A percentile compares a stretch with the other conserved stretches of the same genome.
Evolutionary conservation across 1,140 invertebrate genomes (phyloP).

Genomic region (Delia radicum): DNA sequence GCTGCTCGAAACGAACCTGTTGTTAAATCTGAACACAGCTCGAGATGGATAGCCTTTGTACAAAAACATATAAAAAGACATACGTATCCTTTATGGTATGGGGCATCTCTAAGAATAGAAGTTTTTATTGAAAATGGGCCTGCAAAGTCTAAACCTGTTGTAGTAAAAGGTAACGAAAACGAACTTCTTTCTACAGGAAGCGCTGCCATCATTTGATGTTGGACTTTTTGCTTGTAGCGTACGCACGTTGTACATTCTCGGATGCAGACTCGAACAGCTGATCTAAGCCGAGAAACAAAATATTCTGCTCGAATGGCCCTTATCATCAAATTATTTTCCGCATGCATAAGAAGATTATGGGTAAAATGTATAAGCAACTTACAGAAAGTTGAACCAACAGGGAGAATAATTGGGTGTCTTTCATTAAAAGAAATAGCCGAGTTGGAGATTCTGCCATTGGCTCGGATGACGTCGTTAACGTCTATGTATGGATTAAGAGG

Average conservation of each 20-base stretch:
- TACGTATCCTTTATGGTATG: not conserved
- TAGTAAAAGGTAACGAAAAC: not conserved
- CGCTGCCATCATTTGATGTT: not conserved
- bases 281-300: not conserved
- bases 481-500: not conserved
- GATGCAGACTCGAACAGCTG: not conserved
- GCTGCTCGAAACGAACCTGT: slow-evolving; percentile 16
- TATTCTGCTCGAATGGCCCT: not conserved
- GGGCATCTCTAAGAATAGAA: not conserved
- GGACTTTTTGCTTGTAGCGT: not conserved
- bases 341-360: not conserved
- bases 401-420: not conserved
- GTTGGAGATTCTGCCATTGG: not conserved
- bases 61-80: slow-evolving; percentile 8
- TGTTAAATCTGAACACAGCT: slow-evolving; percentile 27
- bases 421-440: not conserved
- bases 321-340: not conserved
- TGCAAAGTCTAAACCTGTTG: not conserved
- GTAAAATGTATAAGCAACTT: not conserved
- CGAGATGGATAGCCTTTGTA: slow-evolving; percentile 8
- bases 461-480: not conserved
- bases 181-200: not conserved
- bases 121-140: not conserved
- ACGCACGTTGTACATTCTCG: not conserved
- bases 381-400: not conserved